These are phyloP conservation scores for Solen grandis DNA, from an alignment of 1,140 invertebrate genomes.

Conservation along the genomic window DNA sequence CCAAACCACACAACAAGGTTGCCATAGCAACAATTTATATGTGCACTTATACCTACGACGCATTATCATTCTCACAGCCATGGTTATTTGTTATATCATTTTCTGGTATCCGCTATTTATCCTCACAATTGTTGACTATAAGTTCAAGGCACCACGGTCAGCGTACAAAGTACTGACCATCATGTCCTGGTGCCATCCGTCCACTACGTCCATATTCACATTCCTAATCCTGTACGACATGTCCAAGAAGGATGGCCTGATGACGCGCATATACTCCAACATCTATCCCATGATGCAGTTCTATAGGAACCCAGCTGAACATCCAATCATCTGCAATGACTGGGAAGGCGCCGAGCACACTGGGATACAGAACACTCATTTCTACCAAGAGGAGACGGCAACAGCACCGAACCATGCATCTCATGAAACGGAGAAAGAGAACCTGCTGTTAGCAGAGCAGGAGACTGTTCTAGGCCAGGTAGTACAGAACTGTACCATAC, in stretches of 20 bases:
- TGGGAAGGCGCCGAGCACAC: slow-evolving; percentile 13
- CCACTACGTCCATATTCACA: slow-evolving; percentile 73
- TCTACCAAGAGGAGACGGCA: not conserved
- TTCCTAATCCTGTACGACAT: slow-evolving; percentile 75
- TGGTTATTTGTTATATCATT: slow-evolving; percentile 90
- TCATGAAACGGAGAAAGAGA: not conserved
- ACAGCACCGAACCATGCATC: too few species aligned
- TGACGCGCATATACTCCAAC: slow-evolving; percentile 83
- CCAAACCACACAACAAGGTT: slow-evolving; percentile 35
- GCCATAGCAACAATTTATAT: slow-evolving; percentile 52
- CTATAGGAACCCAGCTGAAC: slow-evolving; percentile 45
- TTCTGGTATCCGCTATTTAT: slow-evolving; percentile 95
- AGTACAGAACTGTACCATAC: slow-evolving; percentile 11
- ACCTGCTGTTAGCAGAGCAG: too few species aligned
- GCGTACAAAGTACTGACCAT: slow-evolving; percentile 72
- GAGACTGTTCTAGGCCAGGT: not conserved
- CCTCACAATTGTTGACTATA: slow-evolving; percentile 85
- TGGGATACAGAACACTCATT: slow-evolving; percentile 45
- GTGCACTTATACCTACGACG: slow-evolving; percentile 63
- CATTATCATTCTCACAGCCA: slow-evolving; percentile 81
- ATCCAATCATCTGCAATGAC: slow-evolving; percentile 44
- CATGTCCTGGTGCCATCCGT: slow-evolving; percentile 81
- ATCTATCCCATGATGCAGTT: slow-evolving; percentile 80
- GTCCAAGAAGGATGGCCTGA: slow-evolving; percentile 52
- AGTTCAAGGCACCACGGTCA: slow-evolving; percentile 59